Conservation (phyloP, 2,888 invertebrate genomes). For the Erannis defoliaria region DNA sequence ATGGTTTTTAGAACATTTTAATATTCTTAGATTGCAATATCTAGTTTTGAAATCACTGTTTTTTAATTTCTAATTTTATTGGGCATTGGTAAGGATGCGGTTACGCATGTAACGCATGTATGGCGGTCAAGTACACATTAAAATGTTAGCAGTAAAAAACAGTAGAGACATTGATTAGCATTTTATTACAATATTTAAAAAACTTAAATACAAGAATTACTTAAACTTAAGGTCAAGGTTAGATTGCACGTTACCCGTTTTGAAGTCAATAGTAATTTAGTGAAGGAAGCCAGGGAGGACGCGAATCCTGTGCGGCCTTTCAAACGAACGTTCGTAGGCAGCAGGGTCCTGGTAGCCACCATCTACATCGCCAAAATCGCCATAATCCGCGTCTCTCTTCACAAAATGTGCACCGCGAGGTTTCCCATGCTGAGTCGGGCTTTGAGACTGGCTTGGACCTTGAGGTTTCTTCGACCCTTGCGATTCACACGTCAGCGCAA, state of each 20-base stretch:
- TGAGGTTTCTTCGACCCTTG: conserved; percentile 28
- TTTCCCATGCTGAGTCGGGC: conserved; percentile 13
- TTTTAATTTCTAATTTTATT: too few relatives aligned
- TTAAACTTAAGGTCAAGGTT: conserved; percentile 1
- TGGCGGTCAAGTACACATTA: too few relatives aligned
- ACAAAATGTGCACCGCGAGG: conserved; percentile 52
- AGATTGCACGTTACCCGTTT: conserved; percentile 42
- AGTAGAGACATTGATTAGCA: conserved; percentile 47
- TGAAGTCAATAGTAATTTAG: conserved; percentile 39
- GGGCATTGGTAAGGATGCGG: too few relatives aligned
- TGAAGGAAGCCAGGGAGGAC: conserved; percentile 71
- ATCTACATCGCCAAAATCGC: conserved; percentile 53
- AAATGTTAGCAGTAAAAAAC: conserved; percentile 21
- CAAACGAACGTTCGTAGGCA: conserved; percentile 58
- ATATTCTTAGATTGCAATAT: too few relatives aligned
- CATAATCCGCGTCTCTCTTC: conserved; percentile 65
- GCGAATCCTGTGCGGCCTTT: conserved; percentile 68
- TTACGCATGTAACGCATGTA: too few relatives aligned
- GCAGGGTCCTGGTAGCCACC: conserved; percentile 47
- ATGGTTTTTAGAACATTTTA: too few relatives aligned
- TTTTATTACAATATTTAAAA: conserved; percentile 39
- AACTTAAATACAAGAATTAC: conserved; percentile 17
- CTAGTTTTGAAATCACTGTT: too few relatives aligned
- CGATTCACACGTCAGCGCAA: conserved; percentile 51
- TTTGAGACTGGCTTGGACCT: conserved; percentile 6